Base-by-base conservation (phyloP, 2,797 vertebrate species). In the Karalla daura region DNA sequence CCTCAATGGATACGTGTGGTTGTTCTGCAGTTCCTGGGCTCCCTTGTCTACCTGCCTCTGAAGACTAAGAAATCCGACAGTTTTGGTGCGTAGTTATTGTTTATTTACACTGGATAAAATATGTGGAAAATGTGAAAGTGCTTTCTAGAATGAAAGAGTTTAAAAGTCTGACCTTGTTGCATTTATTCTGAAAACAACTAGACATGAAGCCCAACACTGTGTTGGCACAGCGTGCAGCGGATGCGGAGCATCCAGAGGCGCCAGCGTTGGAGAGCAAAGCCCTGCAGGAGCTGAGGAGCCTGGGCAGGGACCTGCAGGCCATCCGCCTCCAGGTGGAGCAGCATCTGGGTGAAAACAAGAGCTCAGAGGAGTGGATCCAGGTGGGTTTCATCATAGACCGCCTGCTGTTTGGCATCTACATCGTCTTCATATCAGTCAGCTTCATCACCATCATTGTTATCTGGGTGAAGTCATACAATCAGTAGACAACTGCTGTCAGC, bases 361-460 rank as follows among this genome's bases (percentile, higher is more conserved):
- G 41, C 54, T 69, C 84, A 0, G 73, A 92, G 60, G 91, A 93
- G 1, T 93, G 93, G 93, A 74, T 86, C 28, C 88, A 91, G 80
- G 87, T 94, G 68, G 92, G 86, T 69, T 87, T 87, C 66, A 77
- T 93, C 83, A 82, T 94, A 43, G 91, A 94, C 80, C 91, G 92
- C 51, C 76, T 91, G 80, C 90, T 94, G 51, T 94, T 94, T 44
- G 59, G 64, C 76, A 10, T 92, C 73, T 93, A 93, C 88, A 64
- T 88, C 55, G 1, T 93, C 80, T 94, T 94, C 83, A 74, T 94
- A 63, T 63, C 80, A 54, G 54, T 91, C 86, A 93, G 92, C 85
- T 91, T 93, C 69, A 61, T 91, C 49, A 85, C 88, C 73, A 93
- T 94, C 65, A 71, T 88, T 27, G 50, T 86, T 39, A 73, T 93